Base-by-base conservation (phyloP, 1,140 invertebrate genomes). In the Arion vulgaris region DNA sequence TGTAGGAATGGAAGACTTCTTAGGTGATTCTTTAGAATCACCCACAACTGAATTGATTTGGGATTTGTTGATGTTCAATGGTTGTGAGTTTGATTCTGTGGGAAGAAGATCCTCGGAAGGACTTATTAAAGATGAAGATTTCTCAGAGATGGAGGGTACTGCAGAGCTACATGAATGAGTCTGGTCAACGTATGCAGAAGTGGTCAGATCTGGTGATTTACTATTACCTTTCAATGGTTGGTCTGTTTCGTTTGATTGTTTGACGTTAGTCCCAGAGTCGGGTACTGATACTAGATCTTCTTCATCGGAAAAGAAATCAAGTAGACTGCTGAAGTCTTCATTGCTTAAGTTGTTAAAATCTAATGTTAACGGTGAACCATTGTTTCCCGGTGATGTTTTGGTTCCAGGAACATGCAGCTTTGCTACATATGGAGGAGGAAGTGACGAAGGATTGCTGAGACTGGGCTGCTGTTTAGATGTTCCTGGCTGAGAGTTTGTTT, bases 271-370 rank as follows among this genome's bases (percentile, higher is more conserved):
- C 26, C 17, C 26, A 15, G 53, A 57, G 15, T n/a, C 26, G 19
- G 26, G 4, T 57, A 23, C 2, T 15, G 53, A 23, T 23, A 57
- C 53, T 57, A 57, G 26, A 19, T 57, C 53, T 2, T n/a, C 53
- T 49, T 49, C 45, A n/a, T 57, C 62, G 32, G 62, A 66, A 66
- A 66, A 66, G n/a, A 66, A 66, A 66, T 66, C n/a, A 66, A 66
- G 62, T 17, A 66, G 19, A 32, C 9, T 32, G n/a, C n/a, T 66
- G n/a, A 66, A 66, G 11, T 66, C 62, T 66, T 66, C 62, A 13
- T 9, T 32, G n/a, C 11, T 66, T 32, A 66, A 34, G 62, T 34
- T 34, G 62, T 66, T 32, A 34, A 66, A 7, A 17, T 66, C 62
- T 66, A 66, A 34, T 32, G 62, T 32, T 32, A 66, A 28, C 28